Conservation (phyloP, 2,113 vertebrate species). For the Pteronura brasiliensis region DNA sequence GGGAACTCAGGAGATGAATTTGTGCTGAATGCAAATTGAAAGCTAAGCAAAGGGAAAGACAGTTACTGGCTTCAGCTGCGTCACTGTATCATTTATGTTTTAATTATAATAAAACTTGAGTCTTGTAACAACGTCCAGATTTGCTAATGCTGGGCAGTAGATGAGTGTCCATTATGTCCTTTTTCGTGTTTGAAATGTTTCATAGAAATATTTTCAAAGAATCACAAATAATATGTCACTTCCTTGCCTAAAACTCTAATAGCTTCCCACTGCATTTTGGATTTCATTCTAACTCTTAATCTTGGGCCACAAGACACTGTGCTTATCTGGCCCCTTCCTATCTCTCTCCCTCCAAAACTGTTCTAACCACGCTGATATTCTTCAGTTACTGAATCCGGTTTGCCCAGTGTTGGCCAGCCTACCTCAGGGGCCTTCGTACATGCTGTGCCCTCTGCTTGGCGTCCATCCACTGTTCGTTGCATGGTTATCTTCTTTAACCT, state of each 20-base stretch:
- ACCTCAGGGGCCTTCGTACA: neutral
- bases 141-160: neutral
- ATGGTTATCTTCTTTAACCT: neutral
- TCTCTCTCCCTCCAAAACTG: neutral
- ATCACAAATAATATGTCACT: neutral
- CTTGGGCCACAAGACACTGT: neutral
- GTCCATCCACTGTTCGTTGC: neutral
- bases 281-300: neutral
- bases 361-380: neutral
- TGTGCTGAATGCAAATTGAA: neutral
- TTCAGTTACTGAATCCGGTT: neutral
- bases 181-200: neutral
- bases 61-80: neutral
- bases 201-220: neutral
- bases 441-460: neutral
- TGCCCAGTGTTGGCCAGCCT: neutral
- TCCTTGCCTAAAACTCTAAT: neutral
- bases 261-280: neutral
- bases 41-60: neutral
- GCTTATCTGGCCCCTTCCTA: neutral
- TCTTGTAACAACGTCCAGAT: neutral
- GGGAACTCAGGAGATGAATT: neutral
- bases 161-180: neutral
- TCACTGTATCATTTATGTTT: neutral
- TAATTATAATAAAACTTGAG: neutral